Evolutionary conservation across 2,888 invertebrate genomes (phyloP).

Genomic region (Gisinianus flammeolus): DNA sequence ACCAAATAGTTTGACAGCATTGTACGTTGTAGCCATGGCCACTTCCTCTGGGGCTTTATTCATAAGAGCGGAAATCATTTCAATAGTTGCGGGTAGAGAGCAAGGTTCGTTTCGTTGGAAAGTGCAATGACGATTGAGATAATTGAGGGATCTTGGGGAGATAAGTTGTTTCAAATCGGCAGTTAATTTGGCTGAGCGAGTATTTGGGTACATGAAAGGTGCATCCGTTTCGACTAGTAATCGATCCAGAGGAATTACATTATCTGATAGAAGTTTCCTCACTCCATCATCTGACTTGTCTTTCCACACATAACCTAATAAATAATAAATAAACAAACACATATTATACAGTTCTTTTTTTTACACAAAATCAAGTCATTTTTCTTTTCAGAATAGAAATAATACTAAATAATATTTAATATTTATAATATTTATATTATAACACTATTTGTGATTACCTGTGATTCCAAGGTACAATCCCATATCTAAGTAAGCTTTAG

Average conservation of each 20-base stretch:
- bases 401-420: too few species aligned
- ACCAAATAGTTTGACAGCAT: slow-evolving; percentile 88
- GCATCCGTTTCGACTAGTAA: slow-evolving; percentile 91
- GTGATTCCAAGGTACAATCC: slow-evolving; percentile 86
- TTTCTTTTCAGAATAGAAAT: too few species aligned
- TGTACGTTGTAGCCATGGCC: slow-evolving; percentile 87
- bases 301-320: slow-evolving; percentile 79
- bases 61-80: slow-evolving; percentile 80
- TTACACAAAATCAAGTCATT: too few species aligned
- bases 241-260: slow-evolving; percentile 80
- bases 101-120: slow-evolving; percentile 97
- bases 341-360: too few species aligned
- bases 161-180: slow-evolving; percentile 83
- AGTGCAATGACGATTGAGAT: slow-evolving; percentile 87
- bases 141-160: slow-evolving; percentile 82
- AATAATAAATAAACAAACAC: too few species aligned
- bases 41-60: slow-evolving; percentile 85
- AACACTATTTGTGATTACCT: slow-evolving; percentile 63
- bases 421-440: slow-evolving; percentile 20
- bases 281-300: slow-evolving; percentile 92
- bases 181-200: slow-evolving; percentile 88
- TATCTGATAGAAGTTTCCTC: slow-evolving; percentile 78
- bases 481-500: slow-evolving; percentile 78
- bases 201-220: slow-evolving; percentile 96
- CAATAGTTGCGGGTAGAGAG: slow-evolving; percentile 88